Conservation (phyloP, 2,797 vertebrate species). For the Poecilia velifera region DNA sequence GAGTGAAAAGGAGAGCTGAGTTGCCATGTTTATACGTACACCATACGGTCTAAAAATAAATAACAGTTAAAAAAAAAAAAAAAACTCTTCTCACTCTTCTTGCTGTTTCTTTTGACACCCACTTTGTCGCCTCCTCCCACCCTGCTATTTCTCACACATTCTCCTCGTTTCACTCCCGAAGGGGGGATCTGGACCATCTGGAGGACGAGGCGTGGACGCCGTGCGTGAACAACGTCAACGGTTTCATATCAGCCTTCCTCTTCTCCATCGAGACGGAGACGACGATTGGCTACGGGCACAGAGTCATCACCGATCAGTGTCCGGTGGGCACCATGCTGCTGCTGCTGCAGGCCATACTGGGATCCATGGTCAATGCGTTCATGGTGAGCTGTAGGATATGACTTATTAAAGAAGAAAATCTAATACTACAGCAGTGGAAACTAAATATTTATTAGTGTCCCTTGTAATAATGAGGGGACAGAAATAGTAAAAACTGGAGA, state of each 20-base stretch:
- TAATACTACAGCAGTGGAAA: background rate
- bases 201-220: slow-evolving; percentile 92
- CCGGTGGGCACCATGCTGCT: slow-evolving; percentile 94
- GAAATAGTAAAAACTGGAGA: background rate
- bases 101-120: slow-evolving; percentile 40
- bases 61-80: background rate
- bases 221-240: slow-evolving; percentile 95
- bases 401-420: background rate
- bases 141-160: slow-evolving; percentile 27
- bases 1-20: slow-evolving; percentile 31
- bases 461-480: background rate
- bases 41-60: slow-evolving; percentile 48
- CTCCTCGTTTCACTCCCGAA: slow-evolving; percentile 41
- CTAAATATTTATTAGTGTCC: background rate
- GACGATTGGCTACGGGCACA: slow-evolving; percentile 94
- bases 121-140: slow-evolving; percentile 37
- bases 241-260: slow-evolving; percentile 95
- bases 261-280: slow-evolving; percentile 98
- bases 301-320: slow-evolving; percentile 96
- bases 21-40: slow-evolving; percentile 22
- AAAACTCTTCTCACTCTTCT: slow-evolving; percentile 34
- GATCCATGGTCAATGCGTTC: slow-evolving; percentile 98
- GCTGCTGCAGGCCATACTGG: slow-evolving; percentile 94
- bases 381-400: slow-evolving; percentile 82
- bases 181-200: slow-evolving; percentile 95